Conservation (phyloP, 2,888 invertebrate species). For the Timandra comae region DNA sequence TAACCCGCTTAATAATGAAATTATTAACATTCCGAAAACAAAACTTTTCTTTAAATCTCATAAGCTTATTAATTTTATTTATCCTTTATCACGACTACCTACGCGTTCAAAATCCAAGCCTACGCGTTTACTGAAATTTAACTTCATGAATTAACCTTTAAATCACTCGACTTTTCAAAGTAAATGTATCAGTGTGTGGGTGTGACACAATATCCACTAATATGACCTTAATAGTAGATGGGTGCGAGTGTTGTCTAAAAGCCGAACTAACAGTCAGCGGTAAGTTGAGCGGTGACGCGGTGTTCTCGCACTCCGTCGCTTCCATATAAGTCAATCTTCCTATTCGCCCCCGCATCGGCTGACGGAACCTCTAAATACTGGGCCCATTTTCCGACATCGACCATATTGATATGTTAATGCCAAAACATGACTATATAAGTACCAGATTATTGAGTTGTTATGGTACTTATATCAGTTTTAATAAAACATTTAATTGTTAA, state of each 20-base stretch:
- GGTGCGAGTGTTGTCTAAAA: conserved; percentile 48
- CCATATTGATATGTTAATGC: conserved; percentile 49
- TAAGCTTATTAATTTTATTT: too few species aligned
- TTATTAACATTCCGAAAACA: too few species aligned
- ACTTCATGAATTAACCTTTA: conserved; percentile 10
- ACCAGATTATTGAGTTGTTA: conserved; percentile 21
- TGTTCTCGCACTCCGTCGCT: conserved; percentile 35
- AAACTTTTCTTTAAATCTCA: too few species aligned
- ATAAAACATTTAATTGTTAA: too few species aligned
- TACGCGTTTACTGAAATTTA: conserved; percentile 12
- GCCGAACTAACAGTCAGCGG: conserved; percentile 44
- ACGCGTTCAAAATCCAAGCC: too few species aligned
- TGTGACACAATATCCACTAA: conserved; percentile 22
- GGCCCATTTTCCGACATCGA: conserved; percentile 42
- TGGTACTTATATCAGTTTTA: conserved; percentile 18
- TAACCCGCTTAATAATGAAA: too few species aligned
- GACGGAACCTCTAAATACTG: conserved; percentile 44
- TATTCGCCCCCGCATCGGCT: conserved; percentile 67
- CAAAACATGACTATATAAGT: conserved; percentile 25
- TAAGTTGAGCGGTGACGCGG: conserved; percentile 64
- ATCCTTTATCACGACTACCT: too few species aligned
- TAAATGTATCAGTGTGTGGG: conserved; percentile 34
- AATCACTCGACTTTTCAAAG: conserved; percentile 17
- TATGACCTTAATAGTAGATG: conserved; percentile 62
- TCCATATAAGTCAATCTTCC: conserved; percentile 68